Base-by-base conservation (phyloP, 2,888 invertebrate genomes). In the Melipona bicolor region DNA sequence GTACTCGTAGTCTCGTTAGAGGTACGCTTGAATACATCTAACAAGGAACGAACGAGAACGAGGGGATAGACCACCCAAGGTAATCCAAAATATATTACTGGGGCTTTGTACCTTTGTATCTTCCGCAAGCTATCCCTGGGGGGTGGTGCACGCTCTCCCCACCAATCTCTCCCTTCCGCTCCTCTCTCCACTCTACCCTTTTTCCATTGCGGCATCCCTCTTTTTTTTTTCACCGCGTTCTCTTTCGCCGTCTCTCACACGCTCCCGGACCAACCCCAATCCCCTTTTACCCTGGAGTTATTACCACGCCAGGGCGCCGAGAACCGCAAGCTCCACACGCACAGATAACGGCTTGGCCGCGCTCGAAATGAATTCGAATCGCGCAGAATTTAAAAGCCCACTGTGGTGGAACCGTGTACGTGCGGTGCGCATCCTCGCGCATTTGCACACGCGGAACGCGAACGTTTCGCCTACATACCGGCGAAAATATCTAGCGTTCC, bases 41-140 rank as follows among this genome's bases (percentile, higher is more conserved):
- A 91, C 92, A 90, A 92, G 91, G 81, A 86, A 89, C 81, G 82
- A 86, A 86, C 65, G 70, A 82, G 81, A 86, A 69, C 49, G 70
- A 80, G 69, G 74, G 86, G 70, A 83, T 81, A 85, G 82, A 70
- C 77, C 79, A 79, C 72, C 75, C 85, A 81, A 84, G 88, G 88
- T 90, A 90, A 90, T 89, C 90, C 91, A 92, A 93, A 93, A 93
- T 93, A 93, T 93, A 93, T 93, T 92, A 93, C 91, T 88, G 87
- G 86, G 85, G 92, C 93, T 93, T 93, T 92, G 92, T 93, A 92
- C 90, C 92, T 92, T 92, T 92, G 90, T 92, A 91, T 90, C 86
- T 87, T 85, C 52, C 70, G 80, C 81, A 67, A 80, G 79, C 84
- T 81, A 69, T 82, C 77, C 78, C 54, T 11, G n/a, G 6, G 74